These are phyloP conservation scores for Ascaphus truei DNA, from an alignment of 2,113 vertebrate species.

Conservation along the genomic window DNA sequence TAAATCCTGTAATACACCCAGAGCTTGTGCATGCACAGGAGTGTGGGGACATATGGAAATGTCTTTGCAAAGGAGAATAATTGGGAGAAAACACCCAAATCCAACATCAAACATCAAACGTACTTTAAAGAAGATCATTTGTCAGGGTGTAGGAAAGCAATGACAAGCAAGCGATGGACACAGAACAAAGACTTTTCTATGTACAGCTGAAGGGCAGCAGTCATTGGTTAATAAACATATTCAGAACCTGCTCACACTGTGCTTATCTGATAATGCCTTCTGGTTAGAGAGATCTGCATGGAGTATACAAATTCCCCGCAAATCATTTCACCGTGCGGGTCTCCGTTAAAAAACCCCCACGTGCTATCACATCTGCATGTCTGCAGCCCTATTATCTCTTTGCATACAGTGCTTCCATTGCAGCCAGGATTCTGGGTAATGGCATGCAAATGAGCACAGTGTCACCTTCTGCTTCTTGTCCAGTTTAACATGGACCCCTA, in stretches of 20 bases:
- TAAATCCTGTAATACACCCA: too few relatives aligned
- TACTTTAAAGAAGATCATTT: not conserved
- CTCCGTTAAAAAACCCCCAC: too few relatives aligned
- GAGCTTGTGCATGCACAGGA: too few relatives aligned
- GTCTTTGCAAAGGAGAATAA: not conserved
- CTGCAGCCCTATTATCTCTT: too few relatives aligned
- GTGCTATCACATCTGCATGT: too few relatives aligned
- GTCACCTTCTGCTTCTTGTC: too few relatives aligned
- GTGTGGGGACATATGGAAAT: not conserved
- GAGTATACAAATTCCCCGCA: not conserved
- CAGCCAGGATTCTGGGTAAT: too few relatives aligned
- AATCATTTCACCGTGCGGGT: not conserved
- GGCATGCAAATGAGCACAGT: too few relatives aligned
- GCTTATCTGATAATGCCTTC: not conserved
- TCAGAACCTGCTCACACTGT: not conserved
- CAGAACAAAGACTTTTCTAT: not conserved
- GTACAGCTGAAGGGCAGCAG: not conserved
- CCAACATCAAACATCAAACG: too few relatives aligned
- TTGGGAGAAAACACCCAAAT: too few relatives aligned
- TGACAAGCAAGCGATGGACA: not conserved
- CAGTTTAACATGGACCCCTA: too few relatives aligned
- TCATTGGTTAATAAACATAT: not conserved
- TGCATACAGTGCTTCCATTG: too few relatives aligned
- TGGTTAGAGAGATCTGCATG: not conserved
- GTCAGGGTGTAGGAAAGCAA: not conserved